Percentiles rank a stretch among this genome's conserved stretches.
phyloP scores from a whole-genome alignment of 2,888 invertebrate genomes.

The Noctua comes region DNA sequence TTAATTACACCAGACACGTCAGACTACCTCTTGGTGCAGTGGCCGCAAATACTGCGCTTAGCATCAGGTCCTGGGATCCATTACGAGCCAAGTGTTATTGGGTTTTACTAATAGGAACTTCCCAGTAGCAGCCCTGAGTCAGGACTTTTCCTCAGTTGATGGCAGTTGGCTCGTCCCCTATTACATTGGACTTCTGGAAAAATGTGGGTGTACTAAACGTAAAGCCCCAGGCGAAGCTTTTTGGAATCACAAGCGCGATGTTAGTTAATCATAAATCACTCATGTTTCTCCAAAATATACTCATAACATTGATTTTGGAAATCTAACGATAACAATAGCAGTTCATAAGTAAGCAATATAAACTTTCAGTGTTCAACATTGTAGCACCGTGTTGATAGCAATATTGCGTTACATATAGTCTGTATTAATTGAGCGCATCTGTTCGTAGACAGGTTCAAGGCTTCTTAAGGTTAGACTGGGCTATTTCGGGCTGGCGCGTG shows the following conservation, averaged over 20 bases:
- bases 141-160: neutral
- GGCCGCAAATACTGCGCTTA: too few relatives aligned
- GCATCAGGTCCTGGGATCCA: neutral
- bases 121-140: neutral
- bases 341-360: constrained; percentile 23
- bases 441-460: constrained; percentile 60
- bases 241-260: neutral
- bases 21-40: neutral
- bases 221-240: neutral
- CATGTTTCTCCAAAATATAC: neutral
- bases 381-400: constrained; percentile 39
- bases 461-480: constrained; percentile 61
- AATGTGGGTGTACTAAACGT: neutral
- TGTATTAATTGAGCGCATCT: constrained; percentile 56
- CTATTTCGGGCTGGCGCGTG: constrained; percentile 64
- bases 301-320: constrained; percentile 22
- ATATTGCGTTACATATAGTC: constrained; percentile 42
- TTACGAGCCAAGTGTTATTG: neutral
- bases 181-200: neutral
- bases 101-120: neutral
- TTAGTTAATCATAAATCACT: constrained; percentile 18
- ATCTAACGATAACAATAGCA: constrained; percentile 38
- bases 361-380: constrained; percentile 20
- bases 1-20: neutral
- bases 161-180: neutral